These are phyloP conservation scores for Holcopasites calliopsidis DNA, from an alignment of 1,140 invertebrate genomes.

Conservation along the genomic window DNA sequence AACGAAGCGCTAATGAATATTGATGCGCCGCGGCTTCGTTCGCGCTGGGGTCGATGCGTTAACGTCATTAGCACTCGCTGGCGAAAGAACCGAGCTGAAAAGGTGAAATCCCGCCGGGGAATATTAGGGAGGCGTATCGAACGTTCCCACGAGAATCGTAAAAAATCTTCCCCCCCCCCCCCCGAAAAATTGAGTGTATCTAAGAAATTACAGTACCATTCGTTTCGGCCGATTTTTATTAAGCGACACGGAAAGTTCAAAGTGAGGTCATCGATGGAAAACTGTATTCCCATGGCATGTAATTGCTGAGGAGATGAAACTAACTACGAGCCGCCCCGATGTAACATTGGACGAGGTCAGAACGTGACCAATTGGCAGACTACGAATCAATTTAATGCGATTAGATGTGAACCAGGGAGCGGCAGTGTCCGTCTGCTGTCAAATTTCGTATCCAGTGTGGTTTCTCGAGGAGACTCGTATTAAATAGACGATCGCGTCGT, in stretches of 20 bases:
- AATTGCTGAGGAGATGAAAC: slow-evolving; percentile 12
- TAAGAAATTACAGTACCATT: too few species aligned
- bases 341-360: slow-evolving; percentile 23
- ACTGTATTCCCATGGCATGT: slow-evolving; percentile 21
- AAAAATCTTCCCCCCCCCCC: too few species aligned
- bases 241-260: not conserved
- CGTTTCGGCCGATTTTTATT: too few species aligned
- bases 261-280: not conserved
- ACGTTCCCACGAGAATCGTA: too few species aligned
- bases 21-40: slow-evolving; percentile 55
- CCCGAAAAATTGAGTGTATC: too few species aligned
- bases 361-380: slow-evolving; percentile 34
- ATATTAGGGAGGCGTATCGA: not conserved
- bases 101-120: not conserved
- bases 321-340: not conserved
- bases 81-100: not conserved
- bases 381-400: slow-evolving; percentile 56
- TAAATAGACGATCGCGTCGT: too few species aligned
- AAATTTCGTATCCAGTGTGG: slow-evolving; percentile 37
- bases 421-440: slow-evolving; percentile 51
- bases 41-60: slow-evolving; percentile 68
- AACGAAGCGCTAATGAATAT: slow-evolving; percentile 71
- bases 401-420: slow-evolving; percentile 41
- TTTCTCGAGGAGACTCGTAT: not conserved
- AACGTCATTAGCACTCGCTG: slow-evolving; percentile 71